Evolutionary conservation across 2,888 invertebrate genomes (phyloP).

Genomic region (Tetrapedia diversipes): DNA sequence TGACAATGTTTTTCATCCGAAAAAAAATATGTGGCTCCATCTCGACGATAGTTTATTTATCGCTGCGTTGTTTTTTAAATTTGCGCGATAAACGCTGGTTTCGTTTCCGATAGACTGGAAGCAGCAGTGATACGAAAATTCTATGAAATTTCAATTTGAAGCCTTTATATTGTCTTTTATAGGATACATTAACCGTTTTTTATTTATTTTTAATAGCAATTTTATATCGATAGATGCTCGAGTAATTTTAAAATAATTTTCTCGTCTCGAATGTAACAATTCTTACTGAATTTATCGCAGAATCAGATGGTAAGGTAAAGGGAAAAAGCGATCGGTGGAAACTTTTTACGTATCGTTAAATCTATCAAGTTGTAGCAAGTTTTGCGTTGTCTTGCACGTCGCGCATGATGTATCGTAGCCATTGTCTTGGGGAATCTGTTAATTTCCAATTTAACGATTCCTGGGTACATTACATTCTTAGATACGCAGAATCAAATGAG

Average conservation of each 20-base stretch:
- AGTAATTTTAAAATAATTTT: no score
- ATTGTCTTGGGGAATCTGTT: constrained; percentile 34
- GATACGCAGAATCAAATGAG: constrained; percentile 26
- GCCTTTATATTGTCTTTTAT: no score
- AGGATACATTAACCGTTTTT: no score
- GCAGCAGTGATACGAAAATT: background rate
- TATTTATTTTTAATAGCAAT: no score
- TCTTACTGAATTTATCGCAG: no score
- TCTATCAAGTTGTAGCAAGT: constrained; percentile 36
- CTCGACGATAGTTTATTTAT: background rate
- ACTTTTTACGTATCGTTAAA: constrained; percentile 35
- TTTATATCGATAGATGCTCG: no score
- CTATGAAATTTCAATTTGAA: no score
- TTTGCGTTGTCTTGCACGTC: background rate
- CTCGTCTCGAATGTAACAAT: no score
- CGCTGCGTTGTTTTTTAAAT: background rate
- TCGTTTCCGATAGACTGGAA: background rate
- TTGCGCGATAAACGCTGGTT: background rate
- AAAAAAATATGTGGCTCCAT: background rate
- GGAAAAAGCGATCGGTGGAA: background rate
- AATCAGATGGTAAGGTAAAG: background rate
- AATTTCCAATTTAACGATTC: constrained; percentile 35
- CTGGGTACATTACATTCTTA: constrained; percentile 18
- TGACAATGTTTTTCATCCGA: background rate
- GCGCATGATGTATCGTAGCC: constrained; percentile 29